These are phyloP conservation scores for Podarcis raffonei DNA, from an alignment of 2,113 vertebrate species.

Conservation along the genomic window DNA sequence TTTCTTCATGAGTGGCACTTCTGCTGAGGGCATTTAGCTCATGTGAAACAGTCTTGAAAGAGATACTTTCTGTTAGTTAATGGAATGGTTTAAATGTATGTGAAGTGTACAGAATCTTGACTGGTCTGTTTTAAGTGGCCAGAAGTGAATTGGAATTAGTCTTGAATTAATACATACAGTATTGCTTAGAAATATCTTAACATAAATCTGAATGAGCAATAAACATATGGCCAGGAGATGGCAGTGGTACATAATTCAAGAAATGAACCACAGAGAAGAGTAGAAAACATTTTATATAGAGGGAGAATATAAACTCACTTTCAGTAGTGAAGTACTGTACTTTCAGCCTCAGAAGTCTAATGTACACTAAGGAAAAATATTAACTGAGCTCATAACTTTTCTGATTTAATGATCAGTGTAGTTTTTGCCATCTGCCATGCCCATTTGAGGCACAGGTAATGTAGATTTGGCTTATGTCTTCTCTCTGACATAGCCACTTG, in stretches of 20 bases:
- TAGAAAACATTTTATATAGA: background rate
- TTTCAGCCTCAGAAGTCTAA: background rate
- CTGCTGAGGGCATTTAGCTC: background rate
- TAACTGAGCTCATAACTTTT: background rate
- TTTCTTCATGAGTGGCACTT: background rate
- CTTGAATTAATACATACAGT: background rate
- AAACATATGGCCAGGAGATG: constrained; percentile 6
- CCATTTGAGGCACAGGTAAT: background rate
- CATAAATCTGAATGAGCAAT: background rate
- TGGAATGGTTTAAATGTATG: background rate
- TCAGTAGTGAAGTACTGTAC: background rate
- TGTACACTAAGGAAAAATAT: background rate
- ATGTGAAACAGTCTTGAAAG: background rate
- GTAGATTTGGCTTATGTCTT: background rate
- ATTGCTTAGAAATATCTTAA: background rate
- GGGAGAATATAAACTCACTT: too few species aligned
- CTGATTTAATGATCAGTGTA: background rate
- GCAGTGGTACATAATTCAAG: background rate
- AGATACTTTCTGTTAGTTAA: background rate
- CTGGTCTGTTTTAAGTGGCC: background rate
- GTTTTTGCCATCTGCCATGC: background rate
- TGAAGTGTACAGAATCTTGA: background rate
- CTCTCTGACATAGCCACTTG: background rate
- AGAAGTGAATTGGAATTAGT: background rate
- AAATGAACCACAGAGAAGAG: background rate